phyloP scores from a whole-genome alignment of 2,113 vertebrate species.

The Isurus oxyrinchus region DNA sequence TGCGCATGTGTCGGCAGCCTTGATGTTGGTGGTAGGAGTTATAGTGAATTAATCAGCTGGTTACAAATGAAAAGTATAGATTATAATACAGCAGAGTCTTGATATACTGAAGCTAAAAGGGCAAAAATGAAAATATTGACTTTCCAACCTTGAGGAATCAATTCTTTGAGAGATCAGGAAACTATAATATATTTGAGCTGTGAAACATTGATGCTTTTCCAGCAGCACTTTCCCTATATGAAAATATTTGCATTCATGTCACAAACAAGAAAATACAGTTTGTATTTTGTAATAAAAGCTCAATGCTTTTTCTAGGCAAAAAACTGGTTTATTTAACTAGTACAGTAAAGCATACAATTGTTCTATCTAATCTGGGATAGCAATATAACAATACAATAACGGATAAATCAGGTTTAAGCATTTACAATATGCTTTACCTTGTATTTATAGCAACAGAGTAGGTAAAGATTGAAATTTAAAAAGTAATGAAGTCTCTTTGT shows the following conservation, averaged over 20 bases:
- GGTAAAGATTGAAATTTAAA: not conserved
- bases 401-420: not conserved
- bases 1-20: too few species aligned
- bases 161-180: not conserved
- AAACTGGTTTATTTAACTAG: not conserved
- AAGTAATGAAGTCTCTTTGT: not conserved
- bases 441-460: not conserved
- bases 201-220: not conserved
- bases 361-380: not conserved
- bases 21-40: too few species aligned
- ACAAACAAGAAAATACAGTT: not conserved
- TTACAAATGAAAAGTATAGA: not conserved
- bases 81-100: not conserved
- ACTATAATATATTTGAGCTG: not conserved
- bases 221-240: not conserved
- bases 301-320: not conserved
- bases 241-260: not conserved
- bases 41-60: not conserved
- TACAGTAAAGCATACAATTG: not conserved
- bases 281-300: not conserved
- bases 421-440: not conserved
- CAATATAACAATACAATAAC: not conserved
- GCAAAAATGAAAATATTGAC: not conserved
- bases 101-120: not conserved
- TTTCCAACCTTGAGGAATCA: not conserved